A percentile compares a stretch with the other conserved stretches of the same genome.
phyloP scores from a whole-genome alignment of 2,888 invertebrate genomes.

The Iselma pallidipennis region DNA sequence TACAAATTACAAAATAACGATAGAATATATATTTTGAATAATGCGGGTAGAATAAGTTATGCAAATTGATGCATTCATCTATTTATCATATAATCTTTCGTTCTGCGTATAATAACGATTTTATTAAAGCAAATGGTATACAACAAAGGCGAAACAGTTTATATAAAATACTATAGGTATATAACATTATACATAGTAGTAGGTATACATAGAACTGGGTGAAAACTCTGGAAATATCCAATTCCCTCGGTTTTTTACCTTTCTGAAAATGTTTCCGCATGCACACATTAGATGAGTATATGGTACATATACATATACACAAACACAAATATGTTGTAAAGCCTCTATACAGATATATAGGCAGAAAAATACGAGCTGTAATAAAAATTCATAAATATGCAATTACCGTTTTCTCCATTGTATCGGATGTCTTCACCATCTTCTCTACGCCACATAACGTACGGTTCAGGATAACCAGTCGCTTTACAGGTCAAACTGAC shows the following conservation, averaged over 20 bases:
- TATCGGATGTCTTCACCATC: slow-evolving; percentile 88
- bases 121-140: slow-evolving; percentile 13
- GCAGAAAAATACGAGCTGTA: slow-evolving; percentile 24
- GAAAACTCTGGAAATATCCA: slow-evolving; percentile 16
- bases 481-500: slow-evolving; percentile 88
- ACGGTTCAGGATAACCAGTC: slow-evolving; percentile 86
- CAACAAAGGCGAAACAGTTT: slow-evolving; percentile 6
- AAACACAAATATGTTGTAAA: slow-evolving; percentile 15
- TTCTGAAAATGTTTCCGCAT: slow-evolving; percentile 1
- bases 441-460: slow-evolving; percentile 91
- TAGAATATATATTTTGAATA: no score
- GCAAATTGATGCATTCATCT: slow-evolving; percentile 13
- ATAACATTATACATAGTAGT: neutral
- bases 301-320: slow-evolving; percentile 4
- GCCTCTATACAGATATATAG: slow-evolving; percentile 23
- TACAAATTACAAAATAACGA: neutral
- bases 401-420: slow-evolving; percentile 82
- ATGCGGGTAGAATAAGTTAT: slow-evolving; percentile 11
- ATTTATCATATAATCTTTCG: slow-evolving; percentile 15
- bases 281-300: neutral
- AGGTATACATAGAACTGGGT: slow-evolving; percentile 7
- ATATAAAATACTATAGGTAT: slow-evolving; percentile 9
- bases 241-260: slow-evolving; percentile 15
- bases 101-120: slow-evolving; percentile 21
- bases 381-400: slow-evolving; percentile 36